These are phyloP conservation scores for Microctenopoma stevenorrisi DNA, from an alignment of 2,797 vertebrate species.

Conservation along the genomic window DNA sequence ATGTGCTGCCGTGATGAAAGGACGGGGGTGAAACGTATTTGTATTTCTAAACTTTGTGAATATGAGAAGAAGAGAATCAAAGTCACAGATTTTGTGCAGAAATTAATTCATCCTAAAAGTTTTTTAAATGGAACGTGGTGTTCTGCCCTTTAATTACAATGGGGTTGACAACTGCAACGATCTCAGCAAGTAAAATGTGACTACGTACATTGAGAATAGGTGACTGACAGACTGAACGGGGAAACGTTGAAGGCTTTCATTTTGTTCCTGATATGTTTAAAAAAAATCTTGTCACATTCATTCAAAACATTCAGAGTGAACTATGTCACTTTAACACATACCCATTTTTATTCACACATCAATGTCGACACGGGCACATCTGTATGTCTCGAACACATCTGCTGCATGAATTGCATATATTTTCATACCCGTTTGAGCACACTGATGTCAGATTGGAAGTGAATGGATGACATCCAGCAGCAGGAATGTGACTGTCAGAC, in stretches of 20 bases:
- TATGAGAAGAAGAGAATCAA: slow-evolving; percentile 1
- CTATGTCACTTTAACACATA: slow-evolving; percentile 21
- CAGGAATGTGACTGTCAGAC: background rate
- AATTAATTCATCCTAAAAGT: background rate
- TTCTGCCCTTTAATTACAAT: slow-evolving; percentile 35
- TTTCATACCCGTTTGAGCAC: slow-evolving; percentile 22
- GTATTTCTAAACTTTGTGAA: slow-evolving; percentile 24
- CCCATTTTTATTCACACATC: background rate
- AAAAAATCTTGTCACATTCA: background rate
- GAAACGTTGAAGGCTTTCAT: background rate
- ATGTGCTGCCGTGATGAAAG: background rate
- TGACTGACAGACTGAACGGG: background rate
- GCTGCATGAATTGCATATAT: slow-evolving; percentile 8
- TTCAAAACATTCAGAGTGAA: slow-evolving; percentile 24
- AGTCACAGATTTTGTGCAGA: background rate
- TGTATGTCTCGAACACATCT: slow-evolving; percentile 12
- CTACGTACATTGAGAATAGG: background rate
- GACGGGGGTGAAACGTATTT: slow-evolving; percentile 7
- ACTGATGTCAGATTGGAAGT: slow-evolving; percentile 6
- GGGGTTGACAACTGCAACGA: slow-evolving; percentile 21
- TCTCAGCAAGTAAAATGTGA: background rate
- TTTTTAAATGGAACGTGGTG: slow-evolving; percentile 28
- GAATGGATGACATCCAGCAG: background rate
- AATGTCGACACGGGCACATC: slow-evolving; percentile 27
- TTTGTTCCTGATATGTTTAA: background rate